Percentiles rank a stretch among this genome's conserved stretches.
Conservation (phyloP, 1,140 invertebrate genomes). For the Drosophila nigromelanica region DNA sequence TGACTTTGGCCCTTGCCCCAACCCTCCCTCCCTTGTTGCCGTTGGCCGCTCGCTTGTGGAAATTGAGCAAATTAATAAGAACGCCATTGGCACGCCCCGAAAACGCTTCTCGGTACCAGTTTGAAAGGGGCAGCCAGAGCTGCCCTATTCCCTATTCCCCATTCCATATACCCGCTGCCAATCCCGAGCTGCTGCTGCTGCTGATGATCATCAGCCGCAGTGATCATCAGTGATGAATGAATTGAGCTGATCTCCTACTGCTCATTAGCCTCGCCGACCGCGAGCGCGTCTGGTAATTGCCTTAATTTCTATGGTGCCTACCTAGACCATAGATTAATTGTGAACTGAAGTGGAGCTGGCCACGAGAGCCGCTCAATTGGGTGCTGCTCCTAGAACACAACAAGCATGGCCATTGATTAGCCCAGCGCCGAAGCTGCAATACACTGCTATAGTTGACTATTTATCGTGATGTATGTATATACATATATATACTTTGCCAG, state of each 20-base stretch:
- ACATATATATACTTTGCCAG: too few species aligned
- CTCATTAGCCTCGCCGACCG: slow-evolving; percentile 72
- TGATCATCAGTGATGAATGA: slow-evolving; percentile 80
- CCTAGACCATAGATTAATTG: slow-evolving; percentile 75
- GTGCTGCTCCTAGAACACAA: too few species aligned
- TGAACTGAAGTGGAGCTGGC: slow-evolving; percentile 44
- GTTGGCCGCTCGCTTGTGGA: slow-evolving; percentile 41
- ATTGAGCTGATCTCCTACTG: slow-evolving; percentile 75
- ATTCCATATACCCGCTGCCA: background rate
- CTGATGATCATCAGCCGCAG: slow-evolving; percentile 60
- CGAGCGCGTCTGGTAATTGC: slow-evolving; percentile 75
- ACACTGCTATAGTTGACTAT: too few species aligned
- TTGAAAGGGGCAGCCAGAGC: background rate
- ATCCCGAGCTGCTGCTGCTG: slow-evolving; percentile 27
- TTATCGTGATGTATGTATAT: too few species aligned
- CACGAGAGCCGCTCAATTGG: too few species aligned
- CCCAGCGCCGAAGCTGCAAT: too few species aligned
- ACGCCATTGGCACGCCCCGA: slow-evolving; percentile 78
- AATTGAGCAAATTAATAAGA: slow-evolving; percentile 82
- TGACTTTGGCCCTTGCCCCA: background rate
- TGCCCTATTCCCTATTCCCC: slow-evolving; percentile 11
- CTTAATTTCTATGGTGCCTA: slow-evolving; percentile 59
- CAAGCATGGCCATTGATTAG: too few species aligned
- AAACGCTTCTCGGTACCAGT: slow-evolving; percentile 35
- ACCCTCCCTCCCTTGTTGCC: background rate